These are phyloP conservation scores for Sebastolobus alascanus DNA, from an alignment of 2,797 vertebrate species.

Conservation along the genomic window DNA sequence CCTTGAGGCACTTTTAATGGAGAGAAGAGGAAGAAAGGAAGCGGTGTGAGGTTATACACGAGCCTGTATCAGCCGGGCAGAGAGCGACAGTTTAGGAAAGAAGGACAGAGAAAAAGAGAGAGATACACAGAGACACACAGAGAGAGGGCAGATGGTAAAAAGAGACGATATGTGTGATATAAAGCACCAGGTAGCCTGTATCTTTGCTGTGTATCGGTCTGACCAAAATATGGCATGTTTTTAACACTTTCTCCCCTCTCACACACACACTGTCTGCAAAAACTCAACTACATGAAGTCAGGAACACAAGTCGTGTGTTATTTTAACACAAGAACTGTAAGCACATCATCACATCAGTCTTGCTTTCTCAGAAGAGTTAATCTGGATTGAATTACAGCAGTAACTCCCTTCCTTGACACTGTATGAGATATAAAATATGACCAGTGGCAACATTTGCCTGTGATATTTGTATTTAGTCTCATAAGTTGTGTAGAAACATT, in stretches of 20 bases:
- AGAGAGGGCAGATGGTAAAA: slow-evolving; percentile 71
- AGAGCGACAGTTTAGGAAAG: slow-evolving; percentile 37
- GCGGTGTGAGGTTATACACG: slow-evolving; percentile 46
- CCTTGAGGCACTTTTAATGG: slow-evolving; percentile 64
- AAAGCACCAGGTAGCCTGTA: slow-evolving; percentile 73
- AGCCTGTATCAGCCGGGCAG: slow-evolving; percentile 36
- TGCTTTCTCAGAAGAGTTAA: slow-evolving; percentile 16
- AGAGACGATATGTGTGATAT: slow-evolving; percentile 45
- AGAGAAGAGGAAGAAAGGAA: slow-evolving; percentile 46
- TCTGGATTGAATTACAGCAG: slow-evolving; percentile 18
- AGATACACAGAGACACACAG: slow-evolving; percentile 44
- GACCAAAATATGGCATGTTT: slow-evolving; percentile 72
- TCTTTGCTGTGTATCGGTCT: slow-evolving; percentile 62
- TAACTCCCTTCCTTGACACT: slow-evolving; percentile 18
- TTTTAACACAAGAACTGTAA: slow-evolving; percentile 43
- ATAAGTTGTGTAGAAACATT: slow-evolving; percentile 1
- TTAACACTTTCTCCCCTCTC: slow-evolving; percentile 58
- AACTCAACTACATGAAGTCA: slow-evolving; percentile 8
- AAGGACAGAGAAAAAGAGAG: slow-evolving; percentile 12
- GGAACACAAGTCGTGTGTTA: slow-evolving; percentile 28
- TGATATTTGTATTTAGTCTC: slow-evolving; percentile 14
- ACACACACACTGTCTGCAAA: slow-evolving; percentile 36
- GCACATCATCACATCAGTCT: slow-evolving; percentile 16
- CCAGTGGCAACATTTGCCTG: slow-evolving; percentile 1
- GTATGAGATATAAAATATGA: slow-evolving; percentile 16